These are phyloP conservation scores for Orussus abietinus DNA, from an alignment of 1,140 invertebrate species.

Conservation along the genomic window DNA sequence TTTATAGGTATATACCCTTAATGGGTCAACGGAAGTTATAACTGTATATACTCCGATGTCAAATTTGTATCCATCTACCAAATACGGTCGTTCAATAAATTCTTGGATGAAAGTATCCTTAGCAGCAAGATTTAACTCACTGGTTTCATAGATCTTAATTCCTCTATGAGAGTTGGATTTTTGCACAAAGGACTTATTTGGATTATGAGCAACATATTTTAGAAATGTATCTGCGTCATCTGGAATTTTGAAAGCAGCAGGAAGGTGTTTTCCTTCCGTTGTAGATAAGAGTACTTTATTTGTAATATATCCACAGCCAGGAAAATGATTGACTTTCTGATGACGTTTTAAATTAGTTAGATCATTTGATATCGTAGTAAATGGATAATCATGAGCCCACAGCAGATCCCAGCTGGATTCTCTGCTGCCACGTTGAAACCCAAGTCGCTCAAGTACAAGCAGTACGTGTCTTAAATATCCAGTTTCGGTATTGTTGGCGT, in stretches of 20 bases:
- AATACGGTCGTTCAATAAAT: slow-evolving; percentile 77
- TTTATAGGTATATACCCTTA: slow-evolving; percentile 85
- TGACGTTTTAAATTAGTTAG: slow-evolving; percentile 64
- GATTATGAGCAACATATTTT: slow-evolving; percentile 65
- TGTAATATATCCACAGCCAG: slow-evolving; percentile 90
- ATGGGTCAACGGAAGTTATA: slow-evolving; percentile 85
- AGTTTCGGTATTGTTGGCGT: slow-evolving; percentile 54
- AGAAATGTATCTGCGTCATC: slow-evolving; percentile 69
- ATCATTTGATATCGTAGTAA: slow-evolving; percentile 59
- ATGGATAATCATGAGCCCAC: slow-evolving; percentile 94
- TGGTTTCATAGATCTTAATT: slow-evolving; percentile 71
- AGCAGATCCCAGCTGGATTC: slow-evolving; percentile 77
- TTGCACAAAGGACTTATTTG: slow-evolving; percentile 77
- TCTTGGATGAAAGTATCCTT: slow-evolving; percentile 87
- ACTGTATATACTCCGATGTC: slow-evolving; percentile 95
- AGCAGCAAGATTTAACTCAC: slow-evolving; percentile 68
- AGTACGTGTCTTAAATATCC: slow-evolving; percentile 77
- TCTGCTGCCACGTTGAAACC: slow-evolving; percentile 62
- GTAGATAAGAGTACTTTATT: slow-evolving; percentile 91
- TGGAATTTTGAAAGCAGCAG: slow-evolving; percentile 85
- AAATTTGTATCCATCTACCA: slow-evolving; percentile 88
- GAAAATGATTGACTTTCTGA: slow-evolving; percentile 92
- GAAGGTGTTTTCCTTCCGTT: slow-evolving; percentile 71
- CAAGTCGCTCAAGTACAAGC: slow-evolving; percentile 67
- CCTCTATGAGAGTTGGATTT: slow-evolving; percentile 91